Evolutionary conservation across 2,113 vertebrate genomes (phyloP), one percentile per base, ranked within the genome.

Genomic region (Trichechus manatus): DNA sequence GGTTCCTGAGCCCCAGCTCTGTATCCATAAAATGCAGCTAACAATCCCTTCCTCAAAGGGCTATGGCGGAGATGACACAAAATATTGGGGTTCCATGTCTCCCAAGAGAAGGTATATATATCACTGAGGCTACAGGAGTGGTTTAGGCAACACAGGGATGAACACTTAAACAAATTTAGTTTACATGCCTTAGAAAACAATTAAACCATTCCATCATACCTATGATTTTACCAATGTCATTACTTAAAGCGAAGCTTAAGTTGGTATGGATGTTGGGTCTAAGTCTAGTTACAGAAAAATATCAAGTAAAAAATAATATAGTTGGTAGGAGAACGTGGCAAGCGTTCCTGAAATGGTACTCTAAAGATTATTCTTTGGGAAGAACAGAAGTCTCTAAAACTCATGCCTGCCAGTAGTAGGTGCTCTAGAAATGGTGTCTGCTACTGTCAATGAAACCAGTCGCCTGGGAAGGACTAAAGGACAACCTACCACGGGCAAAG

Each of bases 401-500:
- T 88, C 74, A 29, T 6, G 20, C 23, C 63, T 66, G 53, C 68
- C 86, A 23, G 77, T 39, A 95, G 91, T 22, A 85, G 93, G 87
- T 81, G 94, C 94, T 97, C 77, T 56, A 66, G 87, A 91, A 83
- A 93, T 27, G 10, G 44, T 11, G 29, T 68, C 20, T 47, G 56
- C 39, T 77, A 25, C 0, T 14, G 94, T 75, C 70, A 33, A 78
- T 47, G 93, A 93, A 66, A 75, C 61, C 53, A 23, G 75, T 78
- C 1, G 22, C 47, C 61, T 4, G 10, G 97, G 97, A 96, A 97
- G 97, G 95, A 72, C 88, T 5, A 74, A 94, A 95, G 97, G 95
- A 90, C 44, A 96, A 87, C 79, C 94, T 68, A 93, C 95, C 96
- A 92, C 42, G 91, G 93, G 97, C 96, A 97, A 82, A 96, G 96